Evolutionary conservation across 1,140 invertebrate genomes (phyloP).

Genomic region (Drosophila mayri): DNA sequence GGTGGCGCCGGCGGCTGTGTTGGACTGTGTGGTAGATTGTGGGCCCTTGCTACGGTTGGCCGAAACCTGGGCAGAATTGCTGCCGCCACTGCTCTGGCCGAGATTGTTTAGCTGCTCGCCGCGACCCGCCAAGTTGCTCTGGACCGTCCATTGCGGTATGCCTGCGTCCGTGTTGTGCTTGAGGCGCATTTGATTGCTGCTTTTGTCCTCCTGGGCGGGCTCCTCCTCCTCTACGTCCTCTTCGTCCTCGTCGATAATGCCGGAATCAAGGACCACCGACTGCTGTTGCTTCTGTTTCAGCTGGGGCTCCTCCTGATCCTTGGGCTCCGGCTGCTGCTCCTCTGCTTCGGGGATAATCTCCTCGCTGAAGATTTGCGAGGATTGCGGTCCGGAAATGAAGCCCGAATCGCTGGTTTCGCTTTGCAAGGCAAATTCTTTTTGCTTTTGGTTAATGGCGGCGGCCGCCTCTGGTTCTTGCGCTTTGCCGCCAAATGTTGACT

Average conservation of each 20-base stretch:
- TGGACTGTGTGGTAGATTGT: conserved; percentile 27
- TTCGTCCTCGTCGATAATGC: conserved; percentile 72
- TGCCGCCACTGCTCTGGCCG: conserved; percentile 27
- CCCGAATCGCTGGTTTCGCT: conserved; percentile 85
- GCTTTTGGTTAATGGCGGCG: conserved; percentile 59
- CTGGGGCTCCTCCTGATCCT: conserved; percentile 18
- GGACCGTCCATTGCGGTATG: conserved; percentile 69
- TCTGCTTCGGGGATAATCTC: conserved; percentile 49
- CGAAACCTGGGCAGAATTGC: conserved; percentile 9
- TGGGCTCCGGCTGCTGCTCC: conserved; percentile 12
- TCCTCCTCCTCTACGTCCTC: conserved; percentile 45
- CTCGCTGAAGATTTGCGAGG: conserved; percentile 70
- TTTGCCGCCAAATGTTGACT: conserved; percentile 75
- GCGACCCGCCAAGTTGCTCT: conserved; percentile 47
- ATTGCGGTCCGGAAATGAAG: conserved; percentile 81
- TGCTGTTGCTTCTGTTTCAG: conserved; percentile 29
- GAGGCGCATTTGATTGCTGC: conserved; percentile 60
- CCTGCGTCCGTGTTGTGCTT: conserved; percentile 63
- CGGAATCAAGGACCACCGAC: conserved; percentile 65
- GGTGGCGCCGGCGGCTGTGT: conserved; percentile 20
- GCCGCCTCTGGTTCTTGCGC: conserved; percentile 43
- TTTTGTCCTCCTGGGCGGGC: conserved; percentile 30
- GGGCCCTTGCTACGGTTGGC: conserved; percentile 31
- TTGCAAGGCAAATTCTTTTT: conserved; percentile 79
- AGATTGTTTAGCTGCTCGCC: conserved; percentile 67